Conservation (phyloP, 2,797 vertebrate genomes). For the Sebastes cheni region DNA sequence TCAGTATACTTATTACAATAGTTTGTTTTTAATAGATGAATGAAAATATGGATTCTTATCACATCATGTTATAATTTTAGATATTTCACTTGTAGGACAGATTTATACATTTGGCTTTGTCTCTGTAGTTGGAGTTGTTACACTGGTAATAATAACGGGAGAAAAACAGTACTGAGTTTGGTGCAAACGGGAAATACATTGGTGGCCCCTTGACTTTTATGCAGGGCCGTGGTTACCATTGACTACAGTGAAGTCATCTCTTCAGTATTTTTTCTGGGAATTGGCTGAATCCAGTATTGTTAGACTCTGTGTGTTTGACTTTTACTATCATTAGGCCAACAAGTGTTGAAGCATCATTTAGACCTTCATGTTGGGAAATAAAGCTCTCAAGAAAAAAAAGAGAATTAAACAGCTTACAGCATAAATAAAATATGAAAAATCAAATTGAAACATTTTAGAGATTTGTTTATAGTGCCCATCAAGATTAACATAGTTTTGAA, state of each 20-base stretch:
- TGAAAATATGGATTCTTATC: background rate
- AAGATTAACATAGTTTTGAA: too few relatives aligned
- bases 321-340: background rate
- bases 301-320: background rate
- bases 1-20: background rate
- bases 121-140: background rate
- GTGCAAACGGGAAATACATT: background rate
- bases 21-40: background rate
- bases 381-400: background rate
- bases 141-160: background rate
- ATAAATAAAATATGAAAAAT: background rate
- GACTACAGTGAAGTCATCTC: background rate
- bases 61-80: background rate
- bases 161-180: background rate
- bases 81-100: too few relatives aligned
- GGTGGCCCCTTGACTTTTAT: background rate
- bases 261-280: background rate
- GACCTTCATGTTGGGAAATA: background rate
- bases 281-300: background rate
- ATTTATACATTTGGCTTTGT: background rate
- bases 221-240: background rate
- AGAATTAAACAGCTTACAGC: background rate
- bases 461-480: background rate
- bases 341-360: background rate
- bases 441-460: background rate